Percentiles rank a stretch among this genome's conserved stretches.
These are phyloP conservation scores for Drosophila algonquin DNA, from an alignment of 2,888 invertebrate species.

Conservation along the genomic window DNA sequence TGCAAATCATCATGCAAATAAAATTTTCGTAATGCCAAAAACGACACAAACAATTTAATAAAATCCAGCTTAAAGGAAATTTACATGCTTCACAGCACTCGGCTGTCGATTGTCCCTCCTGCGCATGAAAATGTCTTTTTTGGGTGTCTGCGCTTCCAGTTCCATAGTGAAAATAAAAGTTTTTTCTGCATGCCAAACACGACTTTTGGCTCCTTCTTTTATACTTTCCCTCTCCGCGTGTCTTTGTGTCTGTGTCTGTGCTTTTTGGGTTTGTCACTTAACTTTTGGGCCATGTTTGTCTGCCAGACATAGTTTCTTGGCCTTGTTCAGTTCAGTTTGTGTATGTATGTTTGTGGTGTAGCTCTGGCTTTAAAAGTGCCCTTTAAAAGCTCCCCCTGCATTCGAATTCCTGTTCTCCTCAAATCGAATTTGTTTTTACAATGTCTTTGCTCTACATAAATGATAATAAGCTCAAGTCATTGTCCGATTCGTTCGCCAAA, in stretches of 20 bases:
- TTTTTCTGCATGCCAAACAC: conserved; percentile 39
- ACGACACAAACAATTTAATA: conserved; percentile 79
- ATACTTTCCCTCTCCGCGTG: conserved; percentile 1
- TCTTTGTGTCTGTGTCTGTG: conserved; percentile 28
- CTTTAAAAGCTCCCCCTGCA: conserved; percentile 27
- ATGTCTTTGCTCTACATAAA: conserved; percentile 63
- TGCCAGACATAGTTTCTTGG: conserved; percentile 37
- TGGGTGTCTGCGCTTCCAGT: conserved; percentile 55
- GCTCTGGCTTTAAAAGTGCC: conserved; percentile 14
- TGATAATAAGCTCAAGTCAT: conserved; percentile 74
- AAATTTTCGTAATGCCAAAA: conserved; percentile 57
- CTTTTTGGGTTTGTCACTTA: conserved; percentile 40
- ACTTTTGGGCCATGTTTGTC: conserved; percentile 60
- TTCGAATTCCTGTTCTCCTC: conserved; percentile 17
- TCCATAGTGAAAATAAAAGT: conserved; percentile 60
- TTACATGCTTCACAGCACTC: conserved; percentile 66
- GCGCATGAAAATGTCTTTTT: conserved; percentile 53
- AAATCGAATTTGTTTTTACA: conserved; percentile 69
- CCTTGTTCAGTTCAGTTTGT: conserved; percentile 15
- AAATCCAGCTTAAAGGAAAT: conserved; percentile 72
- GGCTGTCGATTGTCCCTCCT: neutral
- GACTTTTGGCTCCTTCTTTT: conserved; percentile 30
- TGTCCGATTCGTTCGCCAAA: conserved; percentile 51
- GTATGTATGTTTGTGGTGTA: neutral
- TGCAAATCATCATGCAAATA: conserved; percentile 76